Evolutionary conservation across 2,888 invertebrate genomes (phyloP).

Genomic region (Ophion slaviceki): DNA sequence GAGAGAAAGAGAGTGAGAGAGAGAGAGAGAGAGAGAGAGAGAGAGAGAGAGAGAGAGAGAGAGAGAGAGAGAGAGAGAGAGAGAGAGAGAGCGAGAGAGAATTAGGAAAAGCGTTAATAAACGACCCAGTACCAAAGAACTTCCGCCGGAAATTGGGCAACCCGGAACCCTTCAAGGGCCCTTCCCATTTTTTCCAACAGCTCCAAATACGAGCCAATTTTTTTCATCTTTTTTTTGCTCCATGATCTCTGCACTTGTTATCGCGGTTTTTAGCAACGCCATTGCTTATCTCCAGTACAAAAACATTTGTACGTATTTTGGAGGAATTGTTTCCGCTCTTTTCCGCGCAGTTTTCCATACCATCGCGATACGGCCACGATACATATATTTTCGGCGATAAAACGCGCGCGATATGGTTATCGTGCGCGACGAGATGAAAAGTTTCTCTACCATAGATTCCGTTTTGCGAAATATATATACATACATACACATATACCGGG

Average conservation of each 20-base stretch:
- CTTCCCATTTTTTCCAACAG: too few relatives aligned
- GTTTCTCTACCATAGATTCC: neutral
- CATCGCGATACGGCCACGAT: slow-evolving; percentile 4
- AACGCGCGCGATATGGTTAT: slow-evolving; percentile 15
- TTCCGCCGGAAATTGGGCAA: neutral
- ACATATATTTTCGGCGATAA: slow-evolving; percentile 9
- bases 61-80: neutral
- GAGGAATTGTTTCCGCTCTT: slow-evolving; percentile 2
- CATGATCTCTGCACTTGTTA: too few relatives aligned
- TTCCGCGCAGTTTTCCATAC: neutral
- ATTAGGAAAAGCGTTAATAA: neutral
- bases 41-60: neutral
- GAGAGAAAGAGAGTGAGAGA: neutral
- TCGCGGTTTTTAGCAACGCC: too few relatives aligned
- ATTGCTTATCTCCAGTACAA: neutral
- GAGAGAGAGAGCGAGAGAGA: neutral
- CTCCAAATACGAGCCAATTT: too few relatives aligned
- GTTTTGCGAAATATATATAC: slow-evolving; percentile 5
- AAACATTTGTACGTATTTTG: neutral
- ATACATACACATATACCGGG: too few relatives aligned
- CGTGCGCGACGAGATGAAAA: slow-evolving; percentile 18
- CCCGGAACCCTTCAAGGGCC: neutral
- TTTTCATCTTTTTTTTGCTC: too few relatives aligned
- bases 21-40: neutral
- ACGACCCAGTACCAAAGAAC: neutral